phyloP scores from a whole-genome alignment of 1,140 invertebrate genomes.

The Plectrocnemia conspersa region DNA sequence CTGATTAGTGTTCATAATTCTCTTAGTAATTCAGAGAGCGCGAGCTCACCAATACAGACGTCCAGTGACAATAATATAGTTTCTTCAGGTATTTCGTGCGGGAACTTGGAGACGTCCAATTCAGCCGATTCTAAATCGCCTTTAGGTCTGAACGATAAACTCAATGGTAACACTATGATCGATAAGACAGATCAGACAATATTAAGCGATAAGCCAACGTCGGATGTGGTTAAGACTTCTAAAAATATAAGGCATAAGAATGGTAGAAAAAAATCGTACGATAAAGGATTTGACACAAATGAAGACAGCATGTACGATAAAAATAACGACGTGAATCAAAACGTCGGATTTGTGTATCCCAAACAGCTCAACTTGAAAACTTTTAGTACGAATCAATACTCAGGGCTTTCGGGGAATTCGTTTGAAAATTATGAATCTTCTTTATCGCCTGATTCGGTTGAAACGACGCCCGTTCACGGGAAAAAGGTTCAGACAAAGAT shows the following conservation, averaged over 20 bases:
- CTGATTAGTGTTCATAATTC: constrained; percentile 22
- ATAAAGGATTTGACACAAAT: constrained; percentile 17
- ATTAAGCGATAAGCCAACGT: constrained; percentile 10
- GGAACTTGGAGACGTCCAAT: constrained; percentile 7
- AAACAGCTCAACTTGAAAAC: constrained; percentile 22
- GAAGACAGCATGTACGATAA: constrained; percentile 18
- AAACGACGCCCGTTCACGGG: constrained; percentile 46
- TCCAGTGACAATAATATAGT: constrained; percentile 30
- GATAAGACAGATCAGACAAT: not conserved
- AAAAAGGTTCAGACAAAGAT: constrained; percentile 32
- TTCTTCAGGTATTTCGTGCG: constrained; percentile 25
- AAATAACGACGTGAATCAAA: constrained; percentile 25
- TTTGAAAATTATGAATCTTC: constrained; percentile 22
- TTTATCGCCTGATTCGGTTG: constrained; percentile 28
- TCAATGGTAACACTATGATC: constrained; percentile 7
- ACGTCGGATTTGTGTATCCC: constrained; percentile 28
- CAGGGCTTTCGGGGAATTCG: constrained; percentile 16
- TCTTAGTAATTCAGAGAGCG: constrained; percentile 27
- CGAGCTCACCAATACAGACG: constrained; percentile 27
- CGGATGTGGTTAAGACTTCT: not conserved
- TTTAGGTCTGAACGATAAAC: constrained; percentile 10
- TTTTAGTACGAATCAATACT: constrained; percentile 26
- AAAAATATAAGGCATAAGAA: constrained; percentile 19
- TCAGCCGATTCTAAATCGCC: constrained; percentile 22
- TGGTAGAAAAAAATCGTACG: constrained; percentile 19